A percentile compares a stretch with the other conserved stretches of the same genome.
phyloP scores from a whole-genome alignment of 2,797 vertebrate genomes.

The Moxostoma hubbsi region DNA sequence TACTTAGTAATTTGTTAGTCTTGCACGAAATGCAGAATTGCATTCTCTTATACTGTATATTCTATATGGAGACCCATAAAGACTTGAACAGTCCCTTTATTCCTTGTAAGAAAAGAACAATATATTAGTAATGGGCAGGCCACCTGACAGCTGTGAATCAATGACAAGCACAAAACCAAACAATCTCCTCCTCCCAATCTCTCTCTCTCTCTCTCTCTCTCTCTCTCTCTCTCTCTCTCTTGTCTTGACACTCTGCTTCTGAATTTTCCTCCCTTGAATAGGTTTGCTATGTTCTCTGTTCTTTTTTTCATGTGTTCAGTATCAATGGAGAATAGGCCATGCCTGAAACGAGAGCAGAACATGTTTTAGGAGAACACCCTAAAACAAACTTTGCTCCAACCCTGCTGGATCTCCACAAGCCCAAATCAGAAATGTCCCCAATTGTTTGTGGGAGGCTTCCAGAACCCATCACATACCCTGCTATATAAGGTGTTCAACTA shows the following conservation, averaged over 20 bases:
- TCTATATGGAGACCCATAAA: neutral
- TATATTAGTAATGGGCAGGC: slow-evolving; percentile 28
- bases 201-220: too few species aligned
- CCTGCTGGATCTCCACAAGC: neutral
- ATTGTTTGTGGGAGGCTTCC: neutral
- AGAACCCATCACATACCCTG: neutral
- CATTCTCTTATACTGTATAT: neutral
- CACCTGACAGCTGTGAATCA: slow-evolving; percentile 59
- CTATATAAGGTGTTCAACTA: neutral
- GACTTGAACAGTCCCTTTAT: neutral
- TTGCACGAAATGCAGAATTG: too few species aligned
- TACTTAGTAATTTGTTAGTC: too few species aligned
- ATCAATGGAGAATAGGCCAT: neutral
- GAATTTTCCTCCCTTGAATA: neutral
- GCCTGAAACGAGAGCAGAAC: neutral
- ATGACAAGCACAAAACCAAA: slow-evolving; percentile 33
- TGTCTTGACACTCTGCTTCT: neutral
- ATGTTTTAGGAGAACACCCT: neutral
- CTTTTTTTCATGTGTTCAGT: too few species aligned
- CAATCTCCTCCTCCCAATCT: slow-evolving; percentile 11
- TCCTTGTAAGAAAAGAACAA: neutral
- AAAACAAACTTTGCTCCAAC: neutral
- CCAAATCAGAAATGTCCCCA: neutral
- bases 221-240: too few species aligned
- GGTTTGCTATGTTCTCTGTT: neutral